A percentile compares a stretch with the other conserved stretches of the same genome.
Conservation (phyloP, 2,113 vertebrate species). For the Albula glossodonta region DNA sequence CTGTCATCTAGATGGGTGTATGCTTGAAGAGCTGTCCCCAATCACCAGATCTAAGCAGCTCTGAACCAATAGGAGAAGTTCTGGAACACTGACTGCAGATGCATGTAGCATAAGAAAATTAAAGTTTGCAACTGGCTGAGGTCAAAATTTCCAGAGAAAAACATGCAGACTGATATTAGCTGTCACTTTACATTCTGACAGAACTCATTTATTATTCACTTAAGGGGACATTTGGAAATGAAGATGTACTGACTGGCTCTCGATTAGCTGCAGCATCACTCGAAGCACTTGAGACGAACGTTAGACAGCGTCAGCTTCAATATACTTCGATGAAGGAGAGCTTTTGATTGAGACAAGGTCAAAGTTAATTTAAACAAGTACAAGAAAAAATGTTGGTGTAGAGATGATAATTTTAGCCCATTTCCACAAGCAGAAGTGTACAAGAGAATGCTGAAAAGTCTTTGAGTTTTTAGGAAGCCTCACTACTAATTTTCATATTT, state of each 20-base stretch:
- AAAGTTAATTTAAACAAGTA: background rate
- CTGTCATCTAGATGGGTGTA: no score
- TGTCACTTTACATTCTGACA: conserved; percentile 50
- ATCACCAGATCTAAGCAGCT: no score
- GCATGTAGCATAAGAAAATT: background rate
- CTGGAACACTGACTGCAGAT: background rate
- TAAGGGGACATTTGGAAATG: conserved; percentile 62
- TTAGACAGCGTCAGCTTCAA: background rate
- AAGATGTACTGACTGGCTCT: conserved; percentile 57
- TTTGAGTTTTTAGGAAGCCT: no score
- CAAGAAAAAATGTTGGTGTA: background rate
- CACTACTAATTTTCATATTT: no score
- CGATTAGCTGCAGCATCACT: conserved; percentile 57
- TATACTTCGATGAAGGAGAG: background rate
- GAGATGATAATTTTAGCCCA: background rate
- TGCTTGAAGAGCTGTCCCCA: no score
- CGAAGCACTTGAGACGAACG: background rate
- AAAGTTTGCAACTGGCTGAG: background rate
- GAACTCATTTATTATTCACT: conserved; percentile 59
- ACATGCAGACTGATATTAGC: conserved; percentile 33
- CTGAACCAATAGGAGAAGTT: background rate
- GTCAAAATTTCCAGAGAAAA: background rate
- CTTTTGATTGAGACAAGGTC: background rate
- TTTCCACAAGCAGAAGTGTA: no score
- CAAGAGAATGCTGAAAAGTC: no score